phyloP scores from a whole-genome alignment of 2,888 invertebrate genomes.

The Pyrrhosoma nymphula region DNA sequence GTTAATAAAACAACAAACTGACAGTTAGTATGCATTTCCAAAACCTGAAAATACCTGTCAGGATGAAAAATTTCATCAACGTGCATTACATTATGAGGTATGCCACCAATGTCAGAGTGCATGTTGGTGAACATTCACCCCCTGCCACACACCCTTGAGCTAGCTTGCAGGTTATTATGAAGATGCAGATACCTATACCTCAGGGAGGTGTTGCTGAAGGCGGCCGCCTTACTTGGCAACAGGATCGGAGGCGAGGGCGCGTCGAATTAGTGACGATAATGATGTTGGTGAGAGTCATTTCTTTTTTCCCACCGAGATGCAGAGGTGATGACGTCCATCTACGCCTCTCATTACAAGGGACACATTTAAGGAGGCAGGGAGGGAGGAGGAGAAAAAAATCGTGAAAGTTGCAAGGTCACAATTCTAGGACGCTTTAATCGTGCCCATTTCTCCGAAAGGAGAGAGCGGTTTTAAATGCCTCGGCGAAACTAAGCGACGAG shows the following conservation, averaged over 20 bases:
- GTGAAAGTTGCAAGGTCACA: slow-evolving; percentile 28
- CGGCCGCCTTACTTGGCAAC: background rate
- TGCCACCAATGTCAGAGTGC: no score
- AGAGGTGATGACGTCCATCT: background rate
- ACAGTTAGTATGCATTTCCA: no score
- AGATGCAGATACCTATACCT: background rate
- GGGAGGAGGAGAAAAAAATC: background rate
- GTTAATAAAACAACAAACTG: no score
- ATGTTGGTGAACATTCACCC: background rate
- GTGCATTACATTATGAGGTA: no score
- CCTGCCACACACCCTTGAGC: background rate
- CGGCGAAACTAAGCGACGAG: background rate
- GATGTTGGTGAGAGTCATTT: background rate
- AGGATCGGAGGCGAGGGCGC: background rate
- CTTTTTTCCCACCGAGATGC: background rate
- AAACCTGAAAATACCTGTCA: no score
- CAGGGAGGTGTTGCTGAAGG: background rate
- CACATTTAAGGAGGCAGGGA: background rate
- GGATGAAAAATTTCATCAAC: no score
- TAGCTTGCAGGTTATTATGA: background rate
- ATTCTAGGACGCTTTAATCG: slow-evolving; percentile 22
- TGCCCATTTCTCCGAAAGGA: background rate
- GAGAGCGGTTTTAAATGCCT: slow-evolving; percentile 2
- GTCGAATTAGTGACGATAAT: background rate
- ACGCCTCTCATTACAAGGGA: background rate